Evolutionary conservation across 2,797 vertebrate species (phyloP), one percentile per base, ranked within the genome.

Genomic region (Sebastiscus albofasciatus): DNA sequence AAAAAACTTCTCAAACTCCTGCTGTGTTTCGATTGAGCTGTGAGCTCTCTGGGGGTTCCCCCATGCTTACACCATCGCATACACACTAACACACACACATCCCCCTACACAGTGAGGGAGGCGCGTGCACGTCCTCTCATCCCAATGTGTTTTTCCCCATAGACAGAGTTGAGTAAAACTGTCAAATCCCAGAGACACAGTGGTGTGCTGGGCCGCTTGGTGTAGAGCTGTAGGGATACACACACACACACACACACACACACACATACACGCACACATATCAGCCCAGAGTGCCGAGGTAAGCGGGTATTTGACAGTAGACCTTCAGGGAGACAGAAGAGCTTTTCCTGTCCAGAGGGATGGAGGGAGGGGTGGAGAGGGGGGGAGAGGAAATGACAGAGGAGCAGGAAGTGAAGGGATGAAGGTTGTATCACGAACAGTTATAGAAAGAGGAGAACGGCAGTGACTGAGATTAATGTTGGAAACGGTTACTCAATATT

Each of bases 261-360:
- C 58, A 76, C n/a, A 64, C 39, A 18, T 52, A 54, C 39, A 59
- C 67, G 69, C 62, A 74, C 70, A 75, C 74, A 77, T 16, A 76
- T 22, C 72, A 81, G 77, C 55, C 46, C 64, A 81, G 74, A 92
- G 88, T 94, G 92, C 91, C 69, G 90, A 91, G 88, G 92, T 93
- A 90, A 93, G 92, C 91, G 86, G 70, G 83, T 93, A 86, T 91
- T 90, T 94, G 93, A 93, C 92, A 93, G 91, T 61, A 78, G 90
- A 93, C 92, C 92, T 92, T 93, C 89, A 81, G 92, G 89, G 92
- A 94, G 89, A 93, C 80, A 75, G 82, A 91, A 72, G 87, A 87
- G 90, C 81, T 86, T 84, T 85, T 73, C n/a, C 80, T 87, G 77
- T 92, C 91, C 85, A 8, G 56, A 59, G 87, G 79, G 77, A 81